Conservation (phyloP, 2,797 vertebrate species). For the Acropternis orthonyx region DNA sequence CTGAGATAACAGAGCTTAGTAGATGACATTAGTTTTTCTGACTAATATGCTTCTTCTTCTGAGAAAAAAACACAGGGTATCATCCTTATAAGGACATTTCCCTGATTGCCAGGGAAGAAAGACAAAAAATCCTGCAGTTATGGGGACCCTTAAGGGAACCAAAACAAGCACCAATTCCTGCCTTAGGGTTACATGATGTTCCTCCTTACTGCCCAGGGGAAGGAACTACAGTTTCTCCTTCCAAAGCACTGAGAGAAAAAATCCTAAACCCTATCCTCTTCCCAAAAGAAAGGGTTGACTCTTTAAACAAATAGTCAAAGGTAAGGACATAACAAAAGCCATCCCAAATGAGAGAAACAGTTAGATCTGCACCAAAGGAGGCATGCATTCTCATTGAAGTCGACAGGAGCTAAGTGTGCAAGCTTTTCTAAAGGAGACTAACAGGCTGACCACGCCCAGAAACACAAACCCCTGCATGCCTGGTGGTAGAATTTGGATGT, state of each 20-base stretch:
- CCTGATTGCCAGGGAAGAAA: not conserved
- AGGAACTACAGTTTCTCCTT: not conserved
- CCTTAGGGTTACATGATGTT: rapidly evolving
- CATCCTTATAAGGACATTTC: not conserved
- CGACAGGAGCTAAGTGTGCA: not conserved
- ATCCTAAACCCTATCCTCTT: not conserved
- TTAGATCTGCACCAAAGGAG: not conserved
- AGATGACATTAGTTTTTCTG: not conserved
- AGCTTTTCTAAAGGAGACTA: not conserved
- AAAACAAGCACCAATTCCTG: not conserved
- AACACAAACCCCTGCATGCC: not conserved
- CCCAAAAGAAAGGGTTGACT: not conserved
- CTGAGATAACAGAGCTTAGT: not conserved
- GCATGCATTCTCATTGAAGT: not conserved
- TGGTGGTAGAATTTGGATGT: not conserved
- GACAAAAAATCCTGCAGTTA: not conserved
- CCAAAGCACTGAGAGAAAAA: not conserved
- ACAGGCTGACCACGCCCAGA: rapidly evolving
- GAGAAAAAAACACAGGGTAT: not conserved
- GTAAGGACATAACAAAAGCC: not conserved
- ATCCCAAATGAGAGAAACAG: not conserved
- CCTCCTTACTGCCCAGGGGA: not conserved
- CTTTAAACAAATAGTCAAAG: not conserved
- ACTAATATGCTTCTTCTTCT: not conserved
- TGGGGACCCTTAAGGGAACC: not conserved